A percentile compares a stretch with the other conserved stretches of the same genome.
Conservation (phyloP, 2,888 invertebrate species). For the Epinotia ramella region DNA sequence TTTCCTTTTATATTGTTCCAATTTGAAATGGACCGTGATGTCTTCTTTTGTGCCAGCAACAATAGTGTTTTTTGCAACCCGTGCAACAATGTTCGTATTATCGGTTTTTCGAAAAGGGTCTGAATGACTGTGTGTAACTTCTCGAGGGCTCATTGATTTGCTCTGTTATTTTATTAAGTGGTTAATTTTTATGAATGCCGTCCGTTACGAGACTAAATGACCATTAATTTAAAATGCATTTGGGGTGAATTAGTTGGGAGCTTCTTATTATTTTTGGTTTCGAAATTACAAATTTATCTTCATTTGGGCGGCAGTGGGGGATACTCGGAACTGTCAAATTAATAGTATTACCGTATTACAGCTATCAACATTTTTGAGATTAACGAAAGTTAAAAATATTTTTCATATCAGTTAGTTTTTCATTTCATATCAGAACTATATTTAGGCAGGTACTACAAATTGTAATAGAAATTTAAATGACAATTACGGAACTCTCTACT, state of each 20-base stretch:
- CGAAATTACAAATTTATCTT: conserved; percentile 35
- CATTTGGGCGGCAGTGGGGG: conserved; percentile 31
- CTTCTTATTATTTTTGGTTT: conserved; percentile 44
- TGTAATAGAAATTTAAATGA: neutral
- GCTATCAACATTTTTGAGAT: conserved; percentile 2
- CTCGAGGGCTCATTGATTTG: conserved; percentile 74
- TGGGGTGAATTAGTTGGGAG: conserved; percentile 52
- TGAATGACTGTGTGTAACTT: conserved; percentile 71
- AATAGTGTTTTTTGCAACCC: conserved; percentile 77
- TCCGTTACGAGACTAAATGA: conserved; percentile 60
- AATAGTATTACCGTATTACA: conserved; percentile 9
- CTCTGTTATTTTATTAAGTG: conserved; percentile 72
- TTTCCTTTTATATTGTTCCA: conserved; percentile 68
- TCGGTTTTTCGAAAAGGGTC: conserved; percentile 65
- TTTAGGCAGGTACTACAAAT: neutral
- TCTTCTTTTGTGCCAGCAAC: conserved; percentile 81
- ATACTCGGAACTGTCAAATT: conserved; percentile 29
- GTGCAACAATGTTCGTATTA: conserved; percentile 69
- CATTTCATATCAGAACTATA: neutral
- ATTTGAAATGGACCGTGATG: conserved; percentile 72
- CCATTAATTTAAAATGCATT: conserved; percentile 64
- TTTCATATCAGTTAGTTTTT: neutral
- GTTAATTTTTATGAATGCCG: conserved; percentile 70
- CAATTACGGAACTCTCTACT: too few species aligned
- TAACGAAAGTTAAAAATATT: conserved; percentile 7